Base-by-base conservation (phyloP, 53 echinoderm and acorn worm genomes). In the Mesocentrotus franciscanus region DNA sequence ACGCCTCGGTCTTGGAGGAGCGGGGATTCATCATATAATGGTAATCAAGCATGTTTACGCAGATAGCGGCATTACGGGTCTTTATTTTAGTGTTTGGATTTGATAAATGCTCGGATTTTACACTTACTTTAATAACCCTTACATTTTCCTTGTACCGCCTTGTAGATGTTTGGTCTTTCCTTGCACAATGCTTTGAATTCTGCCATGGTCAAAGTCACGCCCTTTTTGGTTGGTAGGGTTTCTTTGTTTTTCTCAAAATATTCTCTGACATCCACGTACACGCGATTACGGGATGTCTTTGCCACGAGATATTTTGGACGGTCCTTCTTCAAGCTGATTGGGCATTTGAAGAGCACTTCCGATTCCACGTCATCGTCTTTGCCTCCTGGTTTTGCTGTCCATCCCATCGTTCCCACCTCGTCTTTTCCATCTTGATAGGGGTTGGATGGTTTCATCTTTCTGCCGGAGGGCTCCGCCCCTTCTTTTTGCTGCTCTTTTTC, bases 261-360 rank as follows among this genome's bases (percentile, higher is more conserved):
- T 76, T 27, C 24, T 13, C 24, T 11, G 34, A 33, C 10, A 16
- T 78, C 78, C 78, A 78, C 78, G 34, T 78, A 78, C 34, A 78
- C 78, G 13, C 16, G 12, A 33, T 78, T 34, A 20, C 16, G 78
- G 33, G 13, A 78, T 16, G 32, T 78, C 78, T 78, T 78, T 12
- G 17, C 57, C 89, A 89, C 89, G 6, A 89, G 10, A 56, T 89
- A 89, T 59, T 89, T 89, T 20, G 12, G 89, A 4, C 89, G 89
- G 57, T 89, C 89, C 26, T 24, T 12, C 29, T 89, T 89, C 26
- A 56, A 24, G 89, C 89, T 89, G 89, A 89, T 89, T 56, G 89
- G 59, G 56, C 56, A 56, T 89, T 89, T 85, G 56, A 39, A 85
- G 26, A 85, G 55, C 2, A 49, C 42, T 55, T 56, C 57, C 11